Conservation (phyloP, 2,113 vertebrate species). For the Fregetta grallaria region DNA sequence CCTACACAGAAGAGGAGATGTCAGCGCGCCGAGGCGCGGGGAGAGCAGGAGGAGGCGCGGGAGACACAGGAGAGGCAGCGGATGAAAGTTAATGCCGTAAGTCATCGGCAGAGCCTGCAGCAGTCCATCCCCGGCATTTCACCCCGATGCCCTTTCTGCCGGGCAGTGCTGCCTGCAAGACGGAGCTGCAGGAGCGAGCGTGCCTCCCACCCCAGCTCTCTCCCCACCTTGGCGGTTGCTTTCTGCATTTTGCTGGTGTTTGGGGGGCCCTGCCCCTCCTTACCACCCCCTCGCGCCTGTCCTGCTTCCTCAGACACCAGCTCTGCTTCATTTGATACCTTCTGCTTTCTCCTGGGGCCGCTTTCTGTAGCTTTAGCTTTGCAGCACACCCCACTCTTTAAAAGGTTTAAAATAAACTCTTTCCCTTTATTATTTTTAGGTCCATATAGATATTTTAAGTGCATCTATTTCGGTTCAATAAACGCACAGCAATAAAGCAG, state of each 20-base stretch:
- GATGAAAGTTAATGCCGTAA: neutral
- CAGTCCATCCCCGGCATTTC: neutral
- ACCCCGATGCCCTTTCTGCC: neutral
- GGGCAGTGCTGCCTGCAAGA: neutral
- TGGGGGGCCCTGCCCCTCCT: neutral
- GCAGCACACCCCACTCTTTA: neutral
- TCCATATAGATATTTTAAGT: neutral
- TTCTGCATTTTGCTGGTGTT: rapidly evolving
- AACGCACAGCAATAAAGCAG: neutral
- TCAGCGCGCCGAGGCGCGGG: neutral
- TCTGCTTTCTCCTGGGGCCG: neutral
- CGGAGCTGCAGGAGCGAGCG: rapidly evolving
- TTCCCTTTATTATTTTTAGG: neutral
- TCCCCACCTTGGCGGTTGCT: rapidly evolving
- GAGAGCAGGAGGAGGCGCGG: neutral
- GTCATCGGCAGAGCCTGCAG: neutral
- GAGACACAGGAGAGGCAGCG: neutral
- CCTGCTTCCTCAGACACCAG: neutral
- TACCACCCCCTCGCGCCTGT: neutral
- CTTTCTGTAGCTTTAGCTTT: neutral
- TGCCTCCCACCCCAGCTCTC: neutral
- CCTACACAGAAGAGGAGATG: slow-evolving; percentile 10
- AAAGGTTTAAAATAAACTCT: neutral
- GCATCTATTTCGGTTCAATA: neutral
- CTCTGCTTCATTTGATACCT: neutral